Evolutionary conservation across 2,888 invertebrate genomes (phyloP), one percentile per base, ranked within the genome.

Genomic region (Drosophila leonis): DNA sequence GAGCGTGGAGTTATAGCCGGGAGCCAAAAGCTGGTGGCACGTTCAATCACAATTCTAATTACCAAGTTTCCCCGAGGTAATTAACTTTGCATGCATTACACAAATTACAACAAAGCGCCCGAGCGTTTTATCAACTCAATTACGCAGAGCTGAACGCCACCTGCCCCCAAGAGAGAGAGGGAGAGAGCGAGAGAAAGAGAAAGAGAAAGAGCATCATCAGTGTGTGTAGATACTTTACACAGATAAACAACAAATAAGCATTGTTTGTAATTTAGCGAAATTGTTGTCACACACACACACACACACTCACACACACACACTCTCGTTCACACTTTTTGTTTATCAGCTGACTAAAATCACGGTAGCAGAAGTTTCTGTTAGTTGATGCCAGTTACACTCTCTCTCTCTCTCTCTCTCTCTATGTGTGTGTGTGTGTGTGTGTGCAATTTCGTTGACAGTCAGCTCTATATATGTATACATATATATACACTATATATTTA

Each of bases 171-270:
- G 37, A 27, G 52, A 18, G 29, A 3, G 15, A 8, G 4, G 15
- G 12, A 12, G 29, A 13, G 69, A 57, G 60, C 51, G 65, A n/a
- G 20, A 15, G 20, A 10, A 6, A 12, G 13, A 13, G 8, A 27
- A 18, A 8, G 13, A 13, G 71, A 60, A 59, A 51, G 68, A 61
- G 75, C 78, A 64, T 52, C 27, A 57, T 42, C 20, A 20, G 59
- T 44, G 63, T 68, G 64, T 55, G 71, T 66, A 82, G 86, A 88
- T 86, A 85, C 72, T 83, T 88, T 85, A 79, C 74, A 67, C 70
- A 85, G 86, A 86, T 90, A 86, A 85, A 88, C 88, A 90, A 89
- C 90, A 86, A 86, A 86, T 90, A 90, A 86, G 86, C 83, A 83
- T 90, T 87, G 86, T 83, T 88, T 85, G 88, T 85, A 90, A 88